phyloP scores from a whole-genome alignment of 1,140 invertebrate genomes.

The Bombus balteatus region DNA sequence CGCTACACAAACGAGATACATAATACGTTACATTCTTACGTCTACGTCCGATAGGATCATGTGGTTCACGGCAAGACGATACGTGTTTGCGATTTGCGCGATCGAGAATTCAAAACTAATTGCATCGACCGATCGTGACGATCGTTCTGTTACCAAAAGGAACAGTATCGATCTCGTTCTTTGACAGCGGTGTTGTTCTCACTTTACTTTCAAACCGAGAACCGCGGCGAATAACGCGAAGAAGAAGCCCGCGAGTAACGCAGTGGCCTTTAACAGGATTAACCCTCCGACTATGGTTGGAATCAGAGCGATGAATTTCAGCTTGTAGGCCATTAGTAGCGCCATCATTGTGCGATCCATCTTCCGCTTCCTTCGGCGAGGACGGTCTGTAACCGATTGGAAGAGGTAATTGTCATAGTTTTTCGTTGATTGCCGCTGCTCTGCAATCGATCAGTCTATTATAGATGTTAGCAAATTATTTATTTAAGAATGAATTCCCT shows the following conservation, averaged over 20 bases:
- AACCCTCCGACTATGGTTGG: constrained; percentile 89
- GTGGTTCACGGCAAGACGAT: neutral
- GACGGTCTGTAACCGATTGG: constrained; percentile 62
- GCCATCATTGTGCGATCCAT: constrained; percentile 87
- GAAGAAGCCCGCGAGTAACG: constrained; percentile 91
- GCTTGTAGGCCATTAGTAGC: constrained; percentile 90
- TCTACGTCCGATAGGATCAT: neutral
- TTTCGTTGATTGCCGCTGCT: neutral
- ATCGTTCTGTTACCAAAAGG: neutral
- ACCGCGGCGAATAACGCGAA: constrained; percentile 90
- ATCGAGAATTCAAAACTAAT: neutral
- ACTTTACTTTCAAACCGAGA: constrained; percentile 81
- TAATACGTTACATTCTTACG: neutral
- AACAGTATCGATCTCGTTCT: neutral
- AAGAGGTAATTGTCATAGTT: neutral
- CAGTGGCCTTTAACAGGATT: constrained; percentile 88
- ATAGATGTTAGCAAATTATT: neutral
- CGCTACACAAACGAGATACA: neutral
- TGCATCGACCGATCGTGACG: neutral
- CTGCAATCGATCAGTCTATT: neutral
- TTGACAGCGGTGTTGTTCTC: neutral
- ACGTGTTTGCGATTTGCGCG: neutral
- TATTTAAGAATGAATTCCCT: neutral
- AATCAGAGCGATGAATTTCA: constrained; percentile 91
- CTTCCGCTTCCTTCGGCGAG: constrained; percentile 84